Conservation (phyloP, 2,888 invertebrate genomes). For the Cheilosia urbana region DNA sequence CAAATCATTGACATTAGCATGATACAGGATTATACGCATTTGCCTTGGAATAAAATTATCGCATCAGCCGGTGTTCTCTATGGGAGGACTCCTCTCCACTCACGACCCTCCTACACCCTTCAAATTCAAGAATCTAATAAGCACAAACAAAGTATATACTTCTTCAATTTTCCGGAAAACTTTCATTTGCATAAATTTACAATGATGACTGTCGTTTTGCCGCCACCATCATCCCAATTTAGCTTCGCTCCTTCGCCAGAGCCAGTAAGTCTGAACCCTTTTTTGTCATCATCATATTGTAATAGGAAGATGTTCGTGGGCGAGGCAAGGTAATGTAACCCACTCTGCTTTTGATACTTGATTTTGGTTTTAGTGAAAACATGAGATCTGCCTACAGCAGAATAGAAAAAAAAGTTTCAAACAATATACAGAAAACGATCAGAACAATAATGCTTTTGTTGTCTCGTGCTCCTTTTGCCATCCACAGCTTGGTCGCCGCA, state of each 20-base stretch:
- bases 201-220: constrained; percentile 67
- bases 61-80: constrained; percentile 49
- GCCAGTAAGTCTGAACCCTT: constrained; percentile 62
- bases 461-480: constrained; percentile 21
- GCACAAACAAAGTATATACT: constrained; percentile 52
- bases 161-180: constrained; percentile 73
- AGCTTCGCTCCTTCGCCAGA: not conserved
- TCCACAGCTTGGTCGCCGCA: constrained; percentile 5
- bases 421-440: constrained; percentile 57
- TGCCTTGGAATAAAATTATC: constrained; percentile 58
- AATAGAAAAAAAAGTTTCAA: constrained; percentile 7
- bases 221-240: constrained; percentile 54
- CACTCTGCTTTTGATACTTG: constrained; percentile 24
- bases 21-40: constrained; percentile 63
- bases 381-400: constrained; percentile 34
- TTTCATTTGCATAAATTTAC: constrained; percentile 74
- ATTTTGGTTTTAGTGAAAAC: constrained; percentile 9
- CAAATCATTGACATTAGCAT: constrained; percentile 67
- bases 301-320: constrained; percentile 48
- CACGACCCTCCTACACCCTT: not conserved
- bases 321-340: constrained; percentile 49
- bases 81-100: not conserved
- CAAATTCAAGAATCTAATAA: constrained; percentile 33
- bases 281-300: constrained; percentile 4
- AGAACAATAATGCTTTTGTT: constrained; percentile 52